These are phyloP conservation scores for Scartelaos histophorus DNA, from an alignment of 2,113 vertebrate species.

Conservation along the genomic window DNA sequence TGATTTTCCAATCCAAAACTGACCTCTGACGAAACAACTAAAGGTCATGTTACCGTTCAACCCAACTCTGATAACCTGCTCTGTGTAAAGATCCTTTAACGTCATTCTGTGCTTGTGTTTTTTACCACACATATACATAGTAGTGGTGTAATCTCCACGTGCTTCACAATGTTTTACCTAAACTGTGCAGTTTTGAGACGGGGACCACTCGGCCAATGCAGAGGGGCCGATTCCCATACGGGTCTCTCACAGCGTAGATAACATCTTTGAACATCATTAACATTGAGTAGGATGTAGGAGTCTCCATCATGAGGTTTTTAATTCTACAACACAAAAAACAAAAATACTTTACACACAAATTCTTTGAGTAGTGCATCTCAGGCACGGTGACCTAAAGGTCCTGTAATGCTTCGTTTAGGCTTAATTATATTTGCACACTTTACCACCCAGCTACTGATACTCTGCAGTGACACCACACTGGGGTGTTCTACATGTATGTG, in stretches of 20 bases:
- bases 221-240: conserved; percentile 94
- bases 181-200: conserved; percentile 82
- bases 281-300: conserved; percentile 91
- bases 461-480: no score
- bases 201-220: conserved; percentile 92
- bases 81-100: background rate
- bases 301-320: conserved; percentile 95
- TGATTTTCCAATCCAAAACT: conserved; percentile 14
- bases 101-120: background rate
- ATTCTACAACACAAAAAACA: conserved; percentile 80
- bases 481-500: no score
- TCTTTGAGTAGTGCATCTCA: background rate
- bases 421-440: no score
- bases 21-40: conserved; percentile 17
- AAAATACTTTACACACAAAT: background rate
- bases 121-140: background rate
- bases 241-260: conserved; percentile 93
- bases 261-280: conserved; percentile 95
- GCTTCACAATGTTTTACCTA: conserved; percentile 55
- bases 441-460: no score
- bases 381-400: background rate
- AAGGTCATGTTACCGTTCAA: background rate
- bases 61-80: background rate
- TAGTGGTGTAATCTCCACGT: background rate
- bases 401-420: no score